Evolutionary conservation across 2,797 vertebrate genomes (phyloP).

Genomic region (Manis pentadactyla): DNA sequence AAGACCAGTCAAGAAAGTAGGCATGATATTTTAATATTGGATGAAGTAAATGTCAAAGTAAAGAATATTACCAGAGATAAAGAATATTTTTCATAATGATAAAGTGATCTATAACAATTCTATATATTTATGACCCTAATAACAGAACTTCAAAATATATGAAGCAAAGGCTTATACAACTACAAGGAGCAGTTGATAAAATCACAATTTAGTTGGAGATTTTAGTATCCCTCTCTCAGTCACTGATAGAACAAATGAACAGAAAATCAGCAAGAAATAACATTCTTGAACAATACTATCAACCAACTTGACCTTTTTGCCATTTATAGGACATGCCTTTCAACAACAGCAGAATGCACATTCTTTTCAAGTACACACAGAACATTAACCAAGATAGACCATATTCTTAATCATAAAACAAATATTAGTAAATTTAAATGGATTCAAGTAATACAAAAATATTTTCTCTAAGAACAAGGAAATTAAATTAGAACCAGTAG

Average conservation of each 20-base stretch:
- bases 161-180: neutral
- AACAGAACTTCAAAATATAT: constrained; percentile 13
- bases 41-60: neutral
- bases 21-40: neutral
- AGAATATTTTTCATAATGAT: neutral
- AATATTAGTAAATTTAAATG: neutral
- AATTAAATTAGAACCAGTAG: neutral
- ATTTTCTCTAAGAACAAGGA: neutral
- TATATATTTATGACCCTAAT: neutral
- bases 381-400: neutral
- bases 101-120: neutral
- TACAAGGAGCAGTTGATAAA: neutral
- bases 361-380: neutral
- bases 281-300: neutral
- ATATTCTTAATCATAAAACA: neutral
- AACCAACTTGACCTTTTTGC: neutral
- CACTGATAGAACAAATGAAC: neutral
- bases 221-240: neutral
- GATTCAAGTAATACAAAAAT: neutral
- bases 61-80: constrained; percentile 14
- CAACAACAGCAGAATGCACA: neutral
- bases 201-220: neutral
- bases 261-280: neutral
- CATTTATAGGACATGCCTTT: neutral
- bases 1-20: constrained; percentile 10